phyloP scores from a whole-genome alignment of 2,797 vertebrate species.

The Cyclopterus lumpus region DNA sequence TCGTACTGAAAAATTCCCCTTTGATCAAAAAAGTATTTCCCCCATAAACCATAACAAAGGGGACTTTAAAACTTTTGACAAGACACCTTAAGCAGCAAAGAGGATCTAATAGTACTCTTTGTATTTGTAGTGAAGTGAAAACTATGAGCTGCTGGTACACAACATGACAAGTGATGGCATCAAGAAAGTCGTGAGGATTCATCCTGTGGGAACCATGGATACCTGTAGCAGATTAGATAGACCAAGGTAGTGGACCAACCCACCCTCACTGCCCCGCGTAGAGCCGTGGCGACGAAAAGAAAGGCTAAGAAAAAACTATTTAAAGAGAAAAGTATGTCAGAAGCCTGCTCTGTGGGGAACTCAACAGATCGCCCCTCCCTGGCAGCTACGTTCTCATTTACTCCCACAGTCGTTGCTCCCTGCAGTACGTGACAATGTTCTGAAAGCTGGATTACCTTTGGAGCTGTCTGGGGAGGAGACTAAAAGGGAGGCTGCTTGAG shows the following conservation, averaged over 20 bases:
- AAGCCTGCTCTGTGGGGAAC: conserved; percentile 1
- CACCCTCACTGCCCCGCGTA: not conserved
- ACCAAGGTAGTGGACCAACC: not conserved
- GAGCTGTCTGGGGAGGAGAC: conserved; percentile 43
- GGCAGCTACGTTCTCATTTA: conserved; percentile 27
- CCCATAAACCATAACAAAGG: not conserved
- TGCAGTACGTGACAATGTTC: conserved; percentile 28
- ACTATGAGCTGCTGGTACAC: not conserved
- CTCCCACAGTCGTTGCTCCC: conserved; percentile 11
- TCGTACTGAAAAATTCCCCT: not conserved
- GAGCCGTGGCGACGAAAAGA: not conserved
- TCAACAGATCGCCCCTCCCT: not conserved
- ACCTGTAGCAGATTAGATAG: not conserved
- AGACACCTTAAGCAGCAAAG: not conserved
- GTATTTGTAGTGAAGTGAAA: not conserved
- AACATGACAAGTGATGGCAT: not conserved
- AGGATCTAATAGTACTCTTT: not conserved
- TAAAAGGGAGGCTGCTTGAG: conserved; percentile 66
- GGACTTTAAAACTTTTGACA: not conserved
- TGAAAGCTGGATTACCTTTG: conserved; percentile 65
- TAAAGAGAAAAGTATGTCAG: conserved; percentile 8
- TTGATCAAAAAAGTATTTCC: not conserved
- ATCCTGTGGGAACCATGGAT: not conserved
- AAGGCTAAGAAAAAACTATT: not conserved
- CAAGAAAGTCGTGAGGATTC: not conserved